phyloP scores from a whole-genome alignment of 2,888 invertebrate genomes.

The Sicus ferrugineus region DNA sequence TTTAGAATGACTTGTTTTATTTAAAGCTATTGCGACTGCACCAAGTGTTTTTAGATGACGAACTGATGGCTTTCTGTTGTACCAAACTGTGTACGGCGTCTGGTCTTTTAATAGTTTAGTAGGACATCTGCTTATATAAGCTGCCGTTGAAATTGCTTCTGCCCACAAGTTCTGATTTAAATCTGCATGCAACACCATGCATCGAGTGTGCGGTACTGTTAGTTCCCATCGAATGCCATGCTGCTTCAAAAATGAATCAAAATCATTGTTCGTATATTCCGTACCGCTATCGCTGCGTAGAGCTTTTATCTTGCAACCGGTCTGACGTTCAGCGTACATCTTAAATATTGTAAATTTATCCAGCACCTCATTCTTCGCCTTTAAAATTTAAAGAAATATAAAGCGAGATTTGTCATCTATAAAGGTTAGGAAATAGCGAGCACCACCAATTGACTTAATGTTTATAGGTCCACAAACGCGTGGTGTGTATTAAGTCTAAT shows the following conservation, averaged over 20 bases:
- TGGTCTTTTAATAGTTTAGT: constrained; percentile 36
- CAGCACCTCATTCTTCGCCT: constrained; percentile 29
- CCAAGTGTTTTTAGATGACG: constrained; percentile 41
- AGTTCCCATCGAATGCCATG: constrained; percentile 32
- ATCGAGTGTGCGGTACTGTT: constrained; percentile 41
- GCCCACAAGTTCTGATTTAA: constrained; percentile 45
- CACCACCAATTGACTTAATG: constrained; percentile 22
- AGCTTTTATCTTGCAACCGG: constrained; percentile 30
- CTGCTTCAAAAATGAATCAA: neutral
- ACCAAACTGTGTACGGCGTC: constrained; percentile 47
- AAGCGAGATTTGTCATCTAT: constrained; percentile 29
- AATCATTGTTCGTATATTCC: constrained; percentile 11
- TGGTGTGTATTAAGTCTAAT: constrained; percentile 34
- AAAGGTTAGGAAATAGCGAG: constrained; percentile 31
- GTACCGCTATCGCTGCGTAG: constrained; percentile 33
- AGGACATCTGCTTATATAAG: constrained; percentile 39
- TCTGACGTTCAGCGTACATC: constrained; percentile 29
- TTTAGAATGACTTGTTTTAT: constrained; percentile 36
- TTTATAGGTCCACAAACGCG: constrained; percentile 37
- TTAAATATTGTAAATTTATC: constrained; percentile 34
- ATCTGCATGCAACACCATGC: constrained; percentile 45
- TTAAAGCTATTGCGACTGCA: constrained; percentile 33
- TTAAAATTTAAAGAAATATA: constrained; percentile 32
- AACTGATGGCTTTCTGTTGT: constrained; percentile 38
- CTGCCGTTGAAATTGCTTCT: constrained; percentile 41